A percentile compares a stretch with the other conserved stretches of the same genome.
phyloP scores from a whole-genome alignment of 2,888 invertebrate genomes.

The Trichopria drosophilae region DNA sequence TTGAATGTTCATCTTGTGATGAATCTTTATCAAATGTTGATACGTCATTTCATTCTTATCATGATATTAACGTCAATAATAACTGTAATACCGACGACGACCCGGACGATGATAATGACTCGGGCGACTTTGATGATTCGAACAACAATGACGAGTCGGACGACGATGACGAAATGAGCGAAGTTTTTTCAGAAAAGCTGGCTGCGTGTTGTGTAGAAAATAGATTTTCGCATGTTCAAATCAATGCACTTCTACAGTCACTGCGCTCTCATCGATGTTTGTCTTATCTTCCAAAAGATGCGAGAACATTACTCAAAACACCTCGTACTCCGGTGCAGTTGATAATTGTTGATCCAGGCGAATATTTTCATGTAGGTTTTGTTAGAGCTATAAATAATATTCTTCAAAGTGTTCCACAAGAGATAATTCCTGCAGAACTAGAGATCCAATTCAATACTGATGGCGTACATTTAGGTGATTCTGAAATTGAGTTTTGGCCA shows the following conservation, averaged over 20 bases:
- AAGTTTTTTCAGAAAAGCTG: too few relatives aligned
- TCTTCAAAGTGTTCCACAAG: background rate
- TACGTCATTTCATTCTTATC: too few relatives aligned
- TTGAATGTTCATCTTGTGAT: too few relatives aligned
- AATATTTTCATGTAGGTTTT: slow-evolving; percentile 13
- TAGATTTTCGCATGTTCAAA: too few relatives aligned
- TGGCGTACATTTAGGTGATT: slow-evolving; percentile 17
- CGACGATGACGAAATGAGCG: too few relatives aligned
- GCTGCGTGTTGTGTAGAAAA: too few relatives aligned
- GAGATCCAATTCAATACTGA: slow-evolving; percentile 28
- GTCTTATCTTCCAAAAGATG: slow-evolving; percentile 1
- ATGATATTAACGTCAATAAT: too few relatives aligned
- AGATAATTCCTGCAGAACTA: slow-evolving; percentile 1
- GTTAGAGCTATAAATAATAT: background rate
- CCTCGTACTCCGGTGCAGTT: background rate
- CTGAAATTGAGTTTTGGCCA: slow-evolving; percentile 27
- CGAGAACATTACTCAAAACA: slow-evolving; percentile 5
- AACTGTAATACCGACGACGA: too few relatives aligned
- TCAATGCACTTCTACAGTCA: slow-evolving; percentile 5
- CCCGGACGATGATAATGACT: too few relatives aligned
- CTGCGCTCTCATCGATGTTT: slow-evolving; percentile 5
- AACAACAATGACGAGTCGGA: too few relatives aligned
- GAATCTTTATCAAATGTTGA: too few relatives aligned
- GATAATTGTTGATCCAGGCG: slow-evolving; percentile 2
- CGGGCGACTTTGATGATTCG: too few relatives aligned